Conservation (phyloP, 2,888 invertebrate species). For the Listrodromus nycthemerus region DNA sequence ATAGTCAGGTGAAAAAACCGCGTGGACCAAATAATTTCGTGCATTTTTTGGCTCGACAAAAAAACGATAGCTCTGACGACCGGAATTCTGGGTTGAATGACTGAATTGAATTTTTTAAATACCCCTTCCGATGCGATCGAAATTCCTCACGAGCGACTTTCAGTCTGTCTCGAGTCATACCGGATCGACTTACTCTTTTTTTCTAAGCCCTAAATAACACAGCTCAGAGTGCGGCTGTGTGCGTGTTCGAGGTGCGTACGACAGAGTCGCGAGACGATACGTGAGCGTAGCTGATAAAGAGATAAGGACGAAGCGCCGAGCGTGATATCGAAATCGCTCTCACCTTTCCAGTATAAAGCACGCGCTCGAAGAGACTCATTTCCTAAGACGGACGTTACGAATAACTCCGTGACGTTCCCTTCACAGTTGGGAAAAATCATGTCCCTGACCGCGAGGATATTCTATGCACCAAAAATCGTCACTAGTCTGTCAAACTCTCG, state of each 20-base stretch:
- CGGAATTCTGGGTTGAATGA: background rate
- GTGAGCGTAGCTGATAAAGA: constrained; percentile 41
- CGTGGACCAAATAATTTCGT: background rate
- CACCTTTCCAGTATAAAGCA: constrained; percentile 29
- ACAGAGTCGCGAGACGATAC: constrained; percentile 37
- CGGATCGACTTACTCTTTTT: background rate
- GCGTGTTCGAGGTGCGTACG: background rate
- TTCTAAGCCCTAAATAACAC: background rate
- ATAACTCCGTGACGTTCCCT: background rate
- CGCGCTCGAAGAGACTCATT: constrained; percentile 19
- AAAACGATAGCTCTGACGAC: background rate
- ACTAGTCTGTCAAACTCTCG: constrained; percentile 26
- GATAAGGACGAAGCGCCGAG: constrained; percentile 55
- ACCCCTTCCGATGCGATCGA: background rate
- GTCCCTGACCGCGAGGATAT: constrained; percentile 57
- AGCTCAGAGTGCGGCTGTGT: background rate
- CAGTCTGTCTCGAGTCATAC: background rate
- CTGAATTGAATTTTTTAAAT: background rate
- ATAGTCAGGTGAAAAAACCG: background rate
- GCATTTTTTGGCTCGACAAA: background rate
- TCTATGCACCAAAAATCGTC: constrained; percentile 53
- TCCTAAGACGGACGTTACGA: background rate
- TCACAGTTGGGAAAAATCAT: constrained; percentile 7
- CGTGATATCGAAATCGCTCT: constrained; percentile 25
- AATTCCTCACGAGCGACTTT: background rate